Conservation (phyloP, 2,888 invertebrate species). For the Thereva nobilitata region DNA sequence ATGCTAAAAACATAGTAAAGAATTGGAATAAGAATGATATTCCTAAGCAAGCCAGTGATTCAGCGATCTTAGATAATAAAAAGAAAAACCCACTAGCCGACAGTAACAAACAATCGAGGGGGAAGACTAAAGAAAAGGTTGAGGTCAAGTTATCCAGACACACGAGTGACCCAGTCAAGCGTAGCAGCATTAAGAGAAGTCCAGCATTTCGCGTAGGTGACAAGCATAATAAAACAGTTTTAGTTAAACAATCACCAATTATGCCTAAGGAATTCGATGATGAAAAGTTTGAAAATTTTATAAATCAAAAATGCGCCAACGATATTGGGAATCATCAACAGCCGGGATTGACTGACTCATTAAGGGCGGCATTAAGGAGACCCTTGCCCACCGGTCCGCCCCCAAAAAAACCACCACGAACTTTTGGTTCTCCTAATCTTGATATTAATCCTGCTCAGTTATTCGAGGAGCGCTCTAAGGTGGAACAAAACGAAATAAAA, state of each 20-base stretch:
- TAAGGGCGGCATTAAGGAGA: slow-evolving; percentile 68
- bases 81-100: slow-evolving; percentile 26
- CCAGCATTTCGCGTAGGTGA: slow-evolving; percentile 63
- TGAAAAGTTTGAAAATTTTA: slow-evolving; percentile 44
- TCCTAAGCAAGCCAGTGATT: slow-evolving; percentile 45
- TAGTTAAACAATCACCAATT: slow-evolving; percentile 39
- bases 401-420: slow-evolving; percentile 75
- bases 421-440: slow-evolving; percentile 57
- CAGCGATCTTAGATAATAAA: slow-evolving; percentile 32
- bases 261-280: slow-evolving; percentile 26
- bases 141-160: slow-evolving; percentile 43
- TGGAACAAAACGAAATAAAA: slow-evolving; percentile 43
- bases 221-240: slow-evolving; percentile 39
- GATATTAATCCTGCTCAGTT: slow-evolving; percentile 35
- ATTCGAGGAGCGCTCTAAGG: slow-evolving; percentile 7
- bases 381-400: slow-evolving; percentile 73
- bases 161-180: slow-evolving; percentile 57
- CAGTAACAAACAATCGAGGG: slow-evolving; percentile 13
- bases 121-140: slow-evolving; percentile 28
- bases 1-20: slow-evolving; percentile 40
- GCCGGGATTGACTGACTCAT: slow-evolving; percentile 60
- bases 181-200: slow-evolving; percentile 61
- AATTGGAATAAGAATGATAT: slow-evolving; percentile 41
- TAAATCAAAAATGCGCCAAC: slow-evolving; percentile 49
- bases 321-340: slow-evolving; percentile 49